Percentiles rank a stretch among this genome's conserved stretches.
Evolutionary conservation across 2,888 invertebrate species (phyloP).

Genomic region (Cinara cedri): DNA sequence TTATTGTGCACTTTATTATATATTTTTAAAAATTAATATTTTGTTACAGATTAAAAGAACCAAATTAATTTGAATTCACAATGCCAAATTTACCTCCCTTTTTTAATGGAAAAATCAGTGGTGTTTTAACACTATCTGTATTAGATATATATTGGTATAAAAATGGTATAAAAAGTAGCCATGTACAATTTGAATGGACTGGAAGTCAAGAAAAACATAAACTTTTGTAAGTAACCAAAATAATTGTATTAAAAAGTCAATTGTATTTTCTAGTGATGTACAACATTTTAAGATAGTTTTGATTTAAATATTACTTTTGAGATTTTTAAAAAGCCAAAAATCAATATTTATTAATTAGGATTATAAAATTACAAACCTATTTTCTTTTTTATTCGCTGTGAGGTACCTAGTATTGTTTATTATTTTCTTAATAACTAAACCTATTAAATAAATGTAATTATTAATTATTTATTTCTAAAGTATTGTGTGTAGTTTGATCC

Average conservation of each 20-base stretch:
- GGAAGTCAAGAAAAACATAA: slow-evolving; percentile 40
- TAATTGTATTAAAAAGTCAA: not conserved
- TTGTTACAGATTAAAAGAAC: not conserved
- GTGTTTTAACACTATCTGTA: slow-evolving; percentile 35
- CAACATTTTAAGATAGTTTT: not conserved
- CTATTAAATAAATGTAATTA: no score
- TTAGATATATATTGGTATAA: slow-evolving; percentile 27
- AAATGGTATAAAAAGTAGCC: not conserved
- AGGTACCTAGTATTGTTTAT: no score
- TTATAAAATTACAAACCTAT: no score
- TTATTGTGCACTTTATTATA: no score
- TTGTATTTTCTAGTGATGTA: not conserved
- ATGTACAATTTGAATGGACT: slow-evolving; percentile 35
- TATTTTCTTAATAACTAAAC: no score
- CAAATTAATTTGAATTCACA: not conserved
- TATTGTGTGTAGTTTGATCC: no score
- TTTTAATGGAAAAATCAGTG: slow-evolving; percentile 38
- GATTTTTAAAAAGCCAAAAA: no score
- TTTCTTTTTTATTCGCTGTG: no score
- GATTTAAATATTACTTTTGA: not conserved
- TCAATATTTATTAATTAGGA: no score
- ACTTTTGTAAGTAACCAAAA: slow-evolving; percentile 21
- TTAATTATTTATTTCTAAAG: no score
- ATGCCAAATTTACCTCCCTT: slow-evolving; percentile 41
- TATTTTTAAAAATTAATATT: not conserved